Conservation (phyloP, 2,113 vertebrate species). For the Anoura caudifer region DNA sequence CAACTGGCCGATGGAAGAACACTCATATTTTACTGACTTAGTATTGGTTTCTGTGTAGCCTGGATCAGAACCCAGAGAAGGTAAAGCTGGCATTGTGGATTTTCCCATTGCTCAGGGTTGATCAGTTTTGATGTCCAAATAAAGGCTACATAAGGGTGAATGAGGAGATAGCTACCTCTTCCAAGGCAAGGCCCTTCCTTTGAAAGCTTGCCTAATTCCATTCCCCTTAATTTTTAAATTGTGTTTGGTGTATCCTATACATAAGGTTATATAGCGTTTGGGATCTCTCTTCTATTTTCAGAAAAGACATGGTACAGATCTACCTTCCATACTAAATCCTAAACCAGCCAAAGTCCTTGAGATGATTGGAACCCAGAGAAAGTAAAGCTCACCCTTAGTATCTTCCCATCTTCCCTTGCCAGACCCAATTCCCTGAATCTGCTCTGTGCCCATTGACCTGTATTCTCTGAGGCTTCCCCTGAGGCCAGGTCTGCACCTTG, state of each 20-base stretch:
- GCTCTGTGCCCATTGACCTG: background rate
- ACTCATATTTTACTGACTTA: background rate
- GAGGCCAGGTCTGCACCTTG: background rate
- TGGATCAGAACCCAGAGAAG: too few species aligned
- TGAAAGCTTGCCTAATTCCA: background rate
- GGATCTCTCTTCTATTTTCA: background rate
- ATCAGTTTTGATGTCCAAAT: background rate
- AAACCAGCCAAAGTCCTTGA: background rate
- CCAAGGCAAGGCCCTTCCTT: background rate
- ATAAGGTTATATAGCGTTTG: background rate
- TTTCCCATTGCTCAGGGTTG: background rate
- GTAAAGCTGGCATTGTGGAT: background rate
- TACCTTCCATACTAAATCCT: background rate
- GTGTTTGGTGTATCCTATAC: background rate
- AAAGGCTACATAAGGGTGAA: background rate
- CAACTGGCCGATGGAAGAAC: background rate
- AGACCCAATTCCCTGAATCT: background rate
- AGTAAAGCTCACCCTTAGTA: background rate
- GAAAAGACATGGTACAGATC: background rate
- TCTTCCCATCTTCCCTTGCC: background rate
- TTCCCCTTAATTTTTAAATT: background rate
- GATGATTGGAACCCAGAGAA: background rate
- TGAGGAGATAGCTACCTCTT: background rate
- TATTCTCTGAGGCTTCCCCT: background rate
- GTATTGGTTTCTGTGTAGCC: background rate